Conservation (phyloP, 2,888 invertebrate species). For the Andrena chrysosceles region DNA sequence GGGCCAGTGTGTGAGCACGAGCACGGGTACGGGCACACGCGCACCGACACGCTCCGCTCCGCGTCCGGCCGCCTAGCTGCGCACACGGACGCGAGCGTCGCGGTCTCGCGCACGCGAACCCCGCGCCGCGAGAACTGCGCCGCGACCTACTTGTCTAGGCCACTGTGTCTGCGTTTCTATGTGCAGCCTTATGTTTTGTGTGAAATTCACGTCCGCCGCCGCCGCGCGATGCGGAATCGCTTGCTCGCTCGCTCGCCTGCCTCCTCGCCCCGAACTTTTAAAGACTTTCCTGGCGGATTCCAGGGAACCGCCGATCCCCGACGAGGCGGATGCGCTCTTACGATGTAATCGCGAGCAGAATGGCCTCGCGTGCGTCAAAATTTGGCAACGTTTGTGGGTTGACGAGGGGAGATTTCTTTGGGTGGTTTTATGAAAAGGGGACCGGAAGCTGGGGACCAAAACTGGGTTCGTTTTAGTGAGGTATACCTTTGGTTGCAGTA, state of each 20-base stretch:
- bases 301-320: conserved; percentile 57
- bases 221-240: conserved; percentile 52
- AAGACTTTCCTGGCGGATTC: conserved; percentile 61
- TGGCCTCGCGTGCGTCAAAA: background rate
- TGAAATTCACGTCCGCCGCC: conserved; percentile 66
- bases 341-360: conserved; percentile 17
- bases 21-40: conserved; percentile 23
- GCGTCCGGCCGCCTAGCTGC: conserved; percentile 32
- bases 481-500: too few relatives aligned
- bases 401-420: too few relatives aligned
- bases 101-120: conserved; percentile 69
- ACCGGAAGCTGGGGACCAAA: too few relatives aligned
- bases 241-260: conserved; percentile 25
- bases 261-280: conserved; percentile 13
- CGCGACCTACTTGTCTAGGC: conserved; percentile 84
- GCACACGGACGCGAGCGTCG: conserved; percentile 42
- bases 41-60: conserved; percentile 48
- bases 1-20: conserved; percentile 40
- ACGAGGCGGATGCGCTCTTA: conserved; percentile 57
- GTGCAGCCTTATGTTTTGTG: conserved; percentile 74
- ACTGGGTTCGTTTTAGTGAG: too few relatives aligned
- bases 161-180: conserved; percentile 80
- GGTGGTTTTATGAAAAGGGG: too few relatives aligned
- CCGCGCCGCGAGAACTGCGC: conserved; percentile 80
- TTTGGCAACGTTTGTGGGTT: background rate